A percentile compares a stretch with the other conserved stretches of the same genome.
These are phyloP conservation scores for Labeo calbasu DNA, from an alignment of 2,797 vertebrate genomes.

Conservation along the genomic window DNA sequence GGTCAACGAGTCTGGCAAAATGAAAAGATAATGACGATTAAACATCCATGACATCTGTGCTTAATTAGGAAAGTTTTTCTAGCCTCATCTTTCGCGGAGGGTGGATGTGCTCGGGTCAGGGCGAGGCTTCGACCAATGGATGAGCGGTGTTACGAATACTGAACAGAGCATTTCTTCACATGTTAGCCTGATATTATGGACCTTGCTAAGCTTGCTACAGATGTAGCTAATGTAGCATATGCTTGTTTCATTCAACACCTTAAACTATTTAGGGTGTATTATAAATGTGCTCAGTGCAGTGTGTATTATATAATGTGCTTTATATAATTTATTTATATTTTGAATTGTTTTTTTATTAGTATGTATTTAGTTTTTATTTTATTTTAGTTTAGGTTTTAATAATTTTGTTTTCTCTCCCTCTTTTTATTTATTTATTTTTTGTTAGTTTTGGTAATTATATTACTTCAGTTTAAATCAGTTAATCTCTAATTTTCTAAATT, in stretches of 20 bases:
- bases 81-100: conserved; percentile 48
- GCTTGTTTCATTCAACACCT: conserved; percentile 3
- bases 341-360: neutral
- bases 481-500: neutral
- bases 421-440: neutral
- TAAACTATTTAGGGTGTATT: conserved; percentile 36
- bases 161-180: conserved; percentile 12
- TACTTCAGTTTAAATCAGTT: neutral
- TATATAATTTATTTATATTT: neutral
- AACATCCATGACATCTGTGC: conserved; percentile 80
- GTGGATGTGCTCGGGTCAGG: conserved; percentile 40
- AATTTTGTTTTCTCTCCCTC: neutral
- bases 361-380: neutral
- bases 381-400: neutral
- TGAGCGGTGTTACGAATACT: conserved; percentile 33
- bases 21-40: conserved; percentile 88
- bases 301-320: neutral
- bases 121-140: conserved; percentile 39
- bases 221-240: conserved; percentile 19
- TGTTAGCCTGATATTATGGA: conserved; percentile 3
- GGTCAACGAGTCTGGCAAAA: conserved; percentile 98
- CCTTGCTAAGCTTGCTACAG: neutral
- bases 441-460: neutral
- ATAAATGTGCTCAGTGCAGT: conserved; percentile 1
- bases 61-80: conserved; percentile 63